phyloP scores from a whole-genome alignment of 1,140 invertebrate genomes.

The Pseudoatta argentina region DNA sequence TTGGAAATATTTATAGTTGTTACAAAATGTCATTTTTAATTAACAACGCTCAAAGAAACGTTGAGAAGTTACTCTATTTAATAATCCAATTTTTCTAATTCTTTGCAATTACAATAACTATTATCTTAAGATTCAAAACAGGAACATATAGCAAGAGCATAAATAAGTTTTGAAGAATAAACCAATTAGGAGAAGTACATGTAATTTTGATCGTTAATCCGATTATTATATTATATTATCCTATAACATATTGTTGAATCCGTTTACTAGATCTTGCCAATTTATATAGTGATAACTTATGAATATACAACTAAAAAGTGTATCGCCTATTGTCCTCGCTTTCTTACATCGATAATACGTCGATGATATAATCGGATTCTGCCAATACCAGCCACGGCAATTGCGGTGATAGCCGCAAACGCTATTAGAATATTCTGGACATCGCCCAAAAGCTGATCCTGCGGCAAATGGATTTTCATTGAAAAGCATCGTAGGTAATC shows the following conservation, averaged over 20 bases:
- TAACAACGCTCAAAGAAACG: not conserved
- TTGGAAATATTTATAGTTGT: constrained; percentile 5
- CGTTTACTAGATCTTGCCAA: not conserved
- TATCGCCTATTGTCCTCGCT: constrained; percentile 81
- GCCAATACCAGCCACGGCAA: constrained; percentile 76
- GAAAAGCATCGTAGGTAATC: constrained; percentile 76
- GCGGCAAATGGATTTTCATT: constrained; percentile 83
- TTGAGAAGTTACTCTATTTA: not conserved
- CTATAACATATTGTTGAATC: not conserved
- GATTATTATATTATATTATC: not conserved
- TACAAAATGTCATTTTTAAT: not conserved
- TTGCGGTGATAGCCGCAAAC: constrained; percentile 78
- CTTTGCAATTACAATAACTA: not conserved
- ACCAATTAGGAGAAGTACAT: not conserved
- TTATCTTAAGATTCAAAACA: not conserved
- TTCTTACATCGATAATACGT: constrained; percentile 80
- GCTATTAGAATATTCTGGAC: constrained; percentile 84
- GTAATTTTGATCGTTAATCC: constrained; percentile 36
- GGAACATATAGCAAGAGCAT: not conserved
- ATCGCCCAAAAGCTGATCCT: constrained; percentile 80
- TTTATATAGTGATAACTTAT: constrained; percentile 51
- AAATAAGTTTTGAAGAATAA: not conserved
- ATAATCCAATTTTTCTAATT: constrained; percentile 2
- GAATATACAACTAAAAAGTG: constrained; percentile 81
- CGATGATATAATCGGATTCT: constrained; percentile 76